Conservation (phyloP, 2,797 vertebrate species). For the Tarsius wallacei region DNA sequence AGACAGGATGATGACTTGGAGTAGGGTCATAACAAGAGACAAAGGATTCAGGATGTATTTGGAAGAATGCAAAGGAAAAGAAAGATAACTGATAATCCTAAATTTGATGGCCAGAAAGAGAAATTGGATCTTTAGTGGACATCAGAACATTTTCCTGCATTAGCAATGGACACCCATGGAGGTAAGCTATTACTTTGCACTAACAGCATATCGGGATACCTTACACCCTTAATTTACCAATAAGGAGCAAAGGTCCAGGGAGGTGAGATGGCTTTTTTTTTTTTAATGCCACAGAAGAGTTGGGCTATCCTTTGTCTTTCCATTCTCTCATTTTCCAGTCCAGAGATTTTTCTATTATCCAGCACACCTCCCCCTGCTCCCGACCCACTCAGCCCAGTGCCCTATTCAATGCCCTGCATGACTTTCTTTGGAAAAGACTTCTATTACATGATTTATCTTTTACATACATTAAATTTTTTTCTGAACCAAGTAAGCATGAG, state of each 20-base stretch:
- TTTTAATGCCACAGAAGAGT: not conserved
- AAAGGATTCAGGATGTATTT: not conserved
- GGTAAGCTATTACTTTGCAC: not conserved
- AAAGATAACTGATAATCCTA: not conserved
- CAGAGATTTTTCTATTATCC: not conserved
- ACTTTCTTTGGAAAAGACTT: conserved; percentile 41
- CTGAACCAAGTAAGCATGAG: not conserved
- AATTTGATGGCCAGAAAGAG: not conserved
- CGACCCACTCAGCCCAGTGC: not conserved
- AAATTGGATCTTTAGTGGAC: not conserved
- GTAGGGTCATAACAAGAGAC: not conserved
- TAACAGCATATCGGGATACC: not conserved
- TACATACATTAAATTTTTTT: not conserved
- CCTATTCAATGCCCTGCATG: not conserved
- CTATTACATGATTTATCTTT: conserved; percentile 42
- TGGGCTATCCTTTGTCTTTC: not conserved
- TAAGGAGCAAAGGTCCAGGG: conserved; percentile 13
- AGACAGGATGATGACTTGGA: not conserved
- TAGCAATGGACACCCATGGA: not conserved
- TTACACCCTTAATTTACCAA: conserved; percentile 8
- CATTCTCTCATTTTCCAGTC: not conserved
- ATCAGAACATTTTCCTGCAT: not conserved
- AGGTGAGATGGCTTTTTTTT: not conserved
- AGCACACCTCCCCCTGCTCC: not conserved
- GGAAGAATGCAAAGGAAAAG: not conserved